A percentile compares a stretch with the other conserved stretches of the same genome.
These are phyloP conservation scores for crab-eating macaque (Macaca fascicularis) DNA, from an alignment of 2,113 vertebrate species.

Conservation along the genomic window T2T-MFA8v1.1 NC_088378.1:54640501-54641000, in stretches of 20 bases:
- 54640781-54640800: neutral
- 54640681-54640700: neutral
- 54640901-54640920: neutral
- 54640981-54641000: neutral
- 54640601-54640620: neutral
- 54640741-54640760: conserved; percentile 3
- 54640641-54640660: neutral
- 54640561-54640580: too few species aligned
- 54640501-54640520: too few species aligned
- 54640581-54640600: too few species aligned
- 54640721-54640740: neutral
- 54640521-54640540: too few species aligned
- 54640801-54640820: neutral
- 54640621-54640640: neutral
- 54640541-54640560: too few species aligned
- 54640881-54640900: neutral
- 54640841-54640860: neutral
- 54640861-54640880: neutral
- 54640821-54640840: neutral
- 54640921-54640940: neutral
- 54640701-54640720: neutral
- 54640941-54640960: neutral
- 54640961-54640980: neutral
- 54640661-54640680: neutral
- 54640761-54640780: neutral